A percentile compares a stretch with the other conserved stretches of the same genome.
Conservation (phyloP, 2,797 vertebrate genomes). For the Rousettus madagascariensis region DNA sequence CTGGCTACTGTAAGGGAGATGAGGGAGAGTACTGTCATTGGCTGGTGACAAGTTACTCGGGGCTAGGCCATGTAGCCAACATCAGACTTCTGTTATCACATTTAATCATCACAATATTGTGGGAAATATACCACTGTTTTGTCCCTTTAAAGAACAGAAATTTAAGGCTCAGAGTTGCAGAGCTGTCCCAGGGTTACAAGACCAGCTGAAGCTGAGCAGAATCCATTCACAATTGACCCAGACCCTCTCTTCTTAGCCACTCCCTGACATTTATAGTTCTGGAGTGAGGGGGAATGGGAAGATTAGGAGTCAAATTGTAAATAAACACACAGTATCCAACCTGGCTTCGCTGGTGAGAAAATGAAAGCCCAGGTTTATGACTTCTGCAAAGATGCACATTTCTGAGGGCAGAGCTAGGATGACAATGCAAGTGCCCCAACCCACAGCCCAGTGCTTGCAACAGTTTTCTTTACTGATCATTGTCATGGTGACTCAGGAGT, state of each 20-base stretch:
- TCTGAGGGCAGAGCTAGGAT: background rate
- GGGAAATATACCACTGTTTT: background rate
- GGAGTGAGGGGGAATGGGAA: background rate
- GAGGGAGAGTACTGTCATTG: background rate
- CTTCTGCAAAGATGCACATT: background rate
- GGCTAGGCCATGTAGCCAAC: background rate
- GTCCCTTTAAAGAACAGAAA: background rate
- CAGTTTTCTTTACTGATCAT: background rate
- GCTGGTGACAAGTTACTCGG: background rate
- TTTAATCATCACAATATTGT: rapidly evolving
- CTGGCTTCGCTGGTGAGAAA: background rate
- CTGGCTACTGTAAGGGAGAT: background rate
- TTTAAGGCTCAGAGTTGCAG: background rate
- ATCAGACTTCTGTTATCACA: too few species aligned
- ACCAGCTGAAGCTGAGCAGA: background rate
- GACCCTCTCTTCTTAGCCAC: background rate
- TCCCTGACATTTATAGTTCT: background rate
- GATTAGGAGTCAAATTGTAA: background rate
- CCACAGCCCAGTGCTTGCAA: rapidly evolving
- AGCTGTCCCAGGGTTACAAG: too few species aligned
- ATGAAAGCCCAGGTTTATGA: background rate
- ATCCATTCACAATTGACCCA: background rate
- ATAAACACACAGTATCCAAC: background rate
- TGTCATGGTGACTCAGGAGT: background rate
- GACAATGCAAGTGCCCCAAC: background rate